Base-by-base conservation (phyloP, 2,113 vertebrate genomes). In the Sylvilagus bachmani region DNA sequence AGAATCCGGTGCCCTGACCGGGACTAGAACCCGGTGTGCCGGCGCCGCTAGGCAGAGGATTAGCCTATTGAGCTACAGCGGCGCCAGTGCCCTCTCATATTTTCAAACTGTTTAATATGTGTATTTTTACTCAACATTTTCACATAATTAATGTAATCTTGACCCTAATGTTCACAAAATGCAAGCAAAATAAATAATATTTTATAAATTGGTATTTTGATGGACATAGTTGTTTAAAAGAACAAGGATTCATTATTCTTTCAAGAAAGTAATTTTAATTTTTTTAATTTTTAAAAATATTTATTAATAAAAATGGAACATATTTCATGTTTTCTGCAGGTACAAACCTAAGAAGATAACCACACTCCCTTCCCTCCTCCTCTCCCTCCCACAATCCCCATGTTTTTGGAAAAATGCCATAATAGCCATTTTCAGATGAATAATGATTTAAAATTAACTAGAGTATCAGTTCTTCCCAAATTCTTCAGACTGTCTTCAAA, bases 61-160 rank as follows among this genome's bases (percentile, higher is more conserved):
- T n/a, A n/a, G n/a, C n/a, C n/a, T n/a, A n/a, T n/a, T n/a, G n/a
- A n/a, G n/a, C n/a, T n/a, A n/a, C n/a, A n/a, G n/a, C n/a, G n/a
- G n/a, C n/a, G n/a, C n/a, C n/a, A n/a, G n/a, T n/a, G n/a, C n/a
- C n/a, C n/a, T n/a, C n/a, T n/a, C n/a, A 38, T 62, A 44, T 92
- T 86, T 90, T 79, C 33, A 85, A 84, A 44, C 6, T 81, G 24
- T 69, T 86, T 94, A 75, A 95, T 93, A 92, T 93, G 85, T 78
- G 95, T 61, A 95, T 97, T 94, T 67, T 1, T 24, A 44, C 21
- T 11, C 3, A 93, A 53, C 8, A 84, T 90, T 86, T 95, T 90
- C 29, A 89, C 55, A 74, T 94, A 95, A 94, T 97, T 95, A 95
- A 29, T 69, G n/a, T 84, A 95, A 95, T 62, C 80, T 95, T 19